phyloP scores from a whole-genome alignment of 2,113 vertebrate genomes.

The Trichomycterus rosablanca region DNA sequence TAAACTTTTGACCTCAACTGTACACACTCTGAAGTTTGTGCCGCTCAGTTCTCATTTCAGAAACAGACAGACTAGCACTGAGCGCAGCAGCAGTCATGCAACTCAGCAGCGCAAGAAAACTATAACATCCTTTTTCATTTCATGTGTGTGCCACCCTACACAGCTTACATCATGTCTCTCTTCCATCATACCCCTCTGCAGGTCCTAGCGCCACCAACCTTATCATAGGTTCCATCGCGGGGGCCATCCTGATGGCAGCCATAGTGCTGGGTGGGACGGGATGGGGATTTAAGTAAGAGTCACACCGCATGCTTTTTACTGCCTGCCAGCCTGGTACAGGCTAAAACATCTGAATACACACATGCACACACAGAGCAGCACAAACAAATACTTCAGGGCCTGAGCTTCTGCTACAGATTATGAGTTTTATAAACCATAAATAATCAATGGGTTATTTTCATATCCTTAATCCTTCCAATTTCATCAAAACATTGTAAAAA shows the following conservation, averaged over 20 bases:
- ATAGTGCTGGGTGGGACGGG: slow-evolving; percentile 99
- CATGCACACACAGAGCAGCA: slow-evolving; percentile 23
- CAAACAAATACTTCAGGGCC: slow-evolving; percentile 70
- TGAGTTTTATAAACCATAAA: slow-evolving; percentile 1
- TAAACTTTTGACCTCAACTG: too few species aligned
- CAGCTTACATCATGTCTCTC: slow-evolving; percentile 75
- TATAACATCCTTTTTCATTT: slow-evolving; percentile 31
- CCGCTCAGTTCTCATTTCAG: too few species aligned
- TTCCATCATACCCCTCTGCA: slow-evolving; percentile 94
- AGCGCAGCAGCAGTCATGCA: background rate
- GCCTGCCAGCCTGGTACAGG: slow-evolving; percentile 48
- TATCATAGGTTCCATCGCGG: slow-evolving; percentile 99
- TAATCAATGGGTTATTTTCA: too few species aligned
- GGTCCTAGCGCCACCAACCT: slow-evolving; percentile 99
- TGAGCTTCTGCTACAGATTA: slow-evolving; percentile 96
- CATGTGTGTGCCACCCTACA: slow-evolving; percentile 39
- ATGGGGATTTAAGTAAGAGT: slow-evolving; percentile 99
- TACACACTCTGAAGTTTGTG: too few species aligned
- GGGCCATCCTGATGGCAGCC: slow-evolving; percentile 99
- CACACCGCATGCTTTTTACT: slow-evolving; percentile 77
- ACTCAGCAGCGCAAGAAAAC: slow-evolving; percentile 8
- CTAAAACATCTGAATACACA: slow-evolving; percentile 33
- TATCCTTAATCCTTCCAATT: too few species aligned
- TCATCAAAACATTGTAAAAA: too few species aligned
- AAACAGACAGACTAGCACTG: too few species aligned